Evolutionary conservation across 2,113 vertebrate species (phyloP).

Genomic region (Brienomyrus longianalis): DNA sequence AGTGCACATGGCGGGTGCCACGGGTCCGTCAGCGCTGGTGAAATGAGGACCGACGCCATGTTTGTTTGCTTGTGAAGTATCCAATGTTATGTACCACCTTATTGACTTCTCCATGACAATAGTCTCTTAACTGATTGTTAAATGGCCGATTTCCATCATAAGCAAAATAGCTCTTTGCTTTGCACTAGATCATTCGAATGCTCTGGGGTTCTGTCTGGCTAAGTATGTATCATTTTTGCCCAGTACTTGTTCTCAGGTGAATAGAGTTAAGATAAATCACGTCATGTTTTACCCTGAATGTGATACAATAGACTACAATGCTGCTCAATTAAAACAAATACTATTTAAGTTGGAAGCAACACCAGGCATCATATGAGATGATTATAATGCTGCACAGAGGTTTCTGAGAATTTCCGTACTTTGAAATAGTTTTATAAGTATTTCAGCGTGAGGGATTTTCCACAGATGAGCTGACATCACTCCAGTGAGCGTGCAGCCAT

Average conservation of each 20-base stretch:
- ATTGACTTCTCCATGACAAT: background rate
- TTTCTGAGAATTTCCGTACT: background rate
- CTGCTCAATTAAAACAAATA: background rate
- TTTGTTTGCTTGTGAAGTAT: background rate
- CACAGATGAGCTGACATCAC: background rate
- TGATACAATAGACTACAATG: background rate
- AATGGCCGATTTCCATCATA: background rate
- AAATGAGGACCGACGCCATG: background rate
- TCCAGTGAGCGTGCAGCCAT: background rate
- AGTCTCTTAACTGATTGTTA: background rate
- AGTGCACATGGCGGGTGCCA: background rate
- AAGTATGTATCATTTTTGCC: background rate
- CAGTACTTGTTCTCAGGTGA: background rate
- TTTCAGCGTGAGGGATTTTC: background rate
- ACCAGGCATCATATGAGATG: background rate
- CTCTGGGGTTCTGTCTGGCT: background rate
- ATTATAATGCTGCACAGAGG: background rate
- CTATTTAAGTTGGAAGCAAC: background rate
- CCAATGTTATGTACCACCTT: background rate
- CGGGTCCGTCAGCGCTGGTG: background rate
- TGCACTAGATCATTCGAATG: background rate
- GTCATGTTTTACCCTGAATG: background rate
- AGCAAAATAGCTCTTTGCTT: background rate
- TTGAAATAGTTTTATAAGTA: background rate
- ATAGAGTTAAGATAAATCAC: background rate